Evolutionary conservation across 2,888 invertebrate genomes (phyloP).

Genomic region (Acrobasis suavella): DNA sequence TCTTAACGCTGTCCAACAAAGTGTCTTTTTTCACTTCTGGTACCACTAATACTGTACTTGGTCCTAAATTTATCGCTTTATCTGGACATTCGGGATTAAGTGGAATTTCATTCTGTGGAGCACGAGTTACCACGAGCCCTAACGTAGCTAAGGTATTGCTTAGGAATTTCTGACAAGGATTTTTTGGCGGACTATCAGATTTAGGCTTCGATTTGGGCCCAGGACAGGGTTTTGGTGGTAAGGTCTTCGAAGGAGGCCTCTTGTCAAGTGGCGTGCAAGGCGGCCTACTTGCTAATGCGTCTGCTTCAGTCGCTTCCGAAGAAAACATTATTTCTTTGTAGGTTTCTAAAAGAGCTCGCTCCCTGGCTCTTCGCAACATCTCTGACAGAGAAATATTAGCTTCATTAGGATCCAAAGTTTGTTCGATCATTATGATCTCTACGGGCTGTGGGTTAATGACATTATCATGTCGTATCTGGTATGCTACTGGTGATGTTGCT

Average conservation of each 20-base stretch:
- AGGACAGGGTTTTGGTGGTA: conserved; percentile 9
- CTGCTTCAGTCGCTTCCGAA: conserved; percentile 5
- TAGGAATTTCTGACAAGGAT: not conserved
- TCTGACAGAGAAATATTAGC: conserved; percentile 8
- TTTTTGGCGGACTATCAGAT: not conserved
- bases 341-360: not conserved
- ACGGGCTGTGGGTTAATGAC: not conserved
- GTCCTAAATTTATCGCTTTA: not conserved
- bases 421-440: not conserved
- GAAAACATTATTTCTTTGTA: not conserved
- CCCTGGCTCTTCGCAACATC: conserved; percentile 3
- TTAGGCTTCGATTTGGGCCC: not conserved
- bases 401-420: not conserved
- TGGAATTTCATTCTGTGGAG: not conserved
- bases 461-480: no score
- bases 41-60: no score
- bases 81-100: not conserved
- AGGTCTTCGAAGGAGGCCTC: not conserved
- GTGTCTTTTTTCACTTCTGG: not conserved
- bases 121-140: not conserved
- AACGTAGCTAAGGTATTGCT: not conserved
- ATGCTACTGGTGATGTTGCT: not conserved
- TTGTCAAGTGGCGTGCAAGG: conserved; percentile 7
- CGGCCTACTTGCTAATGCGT: not conserved
- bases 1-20: not conserved